Evolutionary conservation across 2,888 invertebrate species (phyloP), one percentile per base, ranked within the genome.

Genomic region (Eudemis profundana): DNA sequence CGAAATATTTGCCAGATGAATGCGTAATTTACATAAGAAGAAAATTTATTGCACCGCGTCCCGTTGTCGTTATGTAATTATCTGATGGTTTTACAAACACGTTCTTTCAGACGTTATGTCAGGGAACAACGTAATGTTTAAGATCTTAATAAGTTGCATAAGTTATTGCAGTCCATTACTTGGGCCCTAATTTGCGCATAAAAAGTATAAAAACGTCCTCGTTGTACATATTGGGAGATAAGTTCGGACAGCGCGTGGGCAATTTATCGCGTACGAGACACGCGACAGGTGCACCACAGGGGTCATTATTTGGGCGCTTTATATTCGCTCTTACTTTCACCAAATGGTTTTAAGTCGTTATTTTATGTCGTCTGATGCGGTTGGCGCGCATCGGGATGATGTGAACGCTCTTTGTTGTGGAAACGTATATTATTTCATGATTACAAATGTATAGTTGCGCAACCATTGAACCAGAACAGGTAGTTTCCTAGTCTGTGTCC

Each of bases 261-360:
- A 53, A 38, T 63, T 54, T 57, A 59, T 70, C 60, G 53, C 65
- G 47, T 68, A 63, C 62, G 66, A 67, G 62, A 64, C 68, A 68
- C 68, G 71, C 68, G 75, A 76, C 83, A 83, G 84, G 83, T 87
- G 83, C 76, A 73, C 80, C 72, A 57, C 79, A 75, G 78, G 78
- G 87, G 86, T 88, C 87, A 85, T 56, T 65, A 69, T 72, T 78
- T 72, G 72, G 74, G 63, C 69, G 67, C 44, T 79, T 85, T 83
- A 77, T 84, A 83, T 79, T 83, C 82, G 82, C 83, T 86, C 77
- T 85, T 83, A 87, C 90, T 90, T 89, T 90, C 89, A 84, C 88
- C 78, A 72, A 77, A 78, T 78, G 72, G 72, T 74, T 74, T 74
- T 72, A 76, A 64, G 61, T 59, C 62, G 50, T 65, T 61, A 62